Conservation (phyloP, 2,888 invertebrate species). For the Polymixis flavicincta region DNA sequence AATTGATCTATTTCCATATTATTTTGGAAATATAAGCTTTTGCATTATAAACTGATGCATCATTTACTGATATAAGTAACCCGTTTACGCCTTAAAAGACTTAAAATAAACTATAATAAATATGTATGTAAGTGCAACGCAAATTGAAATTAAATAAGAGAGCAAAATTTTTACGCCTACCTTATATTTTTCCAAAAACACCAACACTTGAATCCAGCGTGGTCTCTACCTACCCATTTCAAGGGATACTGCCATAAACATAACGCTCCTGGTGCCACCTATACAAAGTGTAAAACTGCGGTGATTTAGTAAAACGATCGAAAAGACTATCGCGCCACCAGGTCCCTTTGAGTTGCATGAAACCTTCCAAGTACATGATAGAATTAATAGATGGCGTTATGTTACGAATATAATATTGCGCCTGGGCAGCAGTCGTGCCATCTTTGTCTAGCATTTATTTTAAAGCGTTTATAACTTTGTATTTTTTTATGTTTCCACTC, state of each 20-base stretch:
- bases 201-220: background rate
- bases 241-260: background rate
- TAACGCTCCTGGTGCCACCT: background rate
- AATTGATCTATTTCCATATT: background rate
- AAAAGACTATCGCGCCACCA: background rate
- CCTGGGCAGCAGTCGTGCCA: too few species aligned
- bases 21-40: background rate
- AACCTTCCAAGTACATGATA: background rate
- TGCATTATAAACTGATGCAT: background rate
- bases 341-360: background rate
- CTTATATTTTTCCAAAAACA: background rate
- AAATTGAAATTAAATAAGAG: too few species aligned
- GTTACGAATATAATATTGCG: background rate
- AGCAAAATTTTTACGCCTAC: background rate
- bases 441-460: too few species aligned
- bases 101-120: background rate
- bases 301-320: background rate
- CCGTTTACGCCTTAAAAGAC: background rate
- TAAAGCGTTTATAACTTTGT: too few species aligned
- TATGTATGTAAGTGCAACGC: background rate
- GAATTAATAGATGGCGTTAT: conserved; percentile 6
- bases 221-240: background rate
- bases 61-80: background rate
- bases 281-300: background rate
- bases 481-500: too few species aligned